Conservation (phyloP, 2,113 vertebrate species). For the Leucosticte australis region DNA sequence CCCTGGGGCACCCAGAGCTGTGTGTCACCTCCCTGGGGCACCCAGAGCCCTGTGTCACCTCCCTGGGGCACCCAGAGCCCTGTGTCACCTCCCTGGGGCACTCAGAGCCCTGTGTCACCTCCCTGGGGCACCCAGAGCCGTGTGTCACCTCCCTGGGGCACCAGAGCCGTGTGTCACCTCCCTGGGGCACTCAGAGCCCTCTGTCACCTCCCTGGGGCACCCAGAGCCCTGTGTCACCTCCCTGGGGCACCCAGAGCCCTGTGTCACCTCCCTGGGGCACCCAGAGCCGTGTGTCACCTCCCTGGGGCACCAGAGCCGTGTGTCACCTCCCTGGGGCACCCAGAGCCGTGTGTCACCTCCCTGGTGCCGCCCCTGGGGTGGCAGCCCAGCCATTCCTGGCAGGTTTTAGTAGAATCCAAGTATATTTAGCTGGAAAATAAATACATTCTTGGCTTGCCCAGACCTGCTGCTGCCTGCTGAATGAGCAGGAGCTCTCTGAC, state of each 20-base stretch:
- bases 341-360: not conserved
- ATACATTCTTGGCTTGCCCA: not conserved
- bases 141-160: fast-evolving
- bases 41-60: no score
- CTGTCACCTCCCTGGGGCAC: no score
- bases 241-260: no score
- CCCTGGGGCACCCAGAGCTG: no score
- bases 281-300: no score
- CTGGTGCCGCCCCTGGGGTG: fast-evolving
- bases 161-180: not conserved
- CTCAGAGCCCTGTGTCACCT: fast-evolving
- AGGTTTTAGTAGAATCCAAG: not conserved
- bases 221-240: no score
- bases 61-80: no score
- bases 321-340: fast-evolving
- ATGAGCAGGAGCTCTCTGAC: conserved; percentile 16
- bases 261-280: no score
- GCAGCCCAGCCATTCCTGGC: not conserved
- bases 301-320: fast-evolving
- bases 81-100: not conserved
- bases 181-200: no score
- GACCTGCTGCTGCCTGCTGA: not conserved
- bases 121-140: no score
- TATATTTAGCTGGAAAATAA: conserved; percentile 43
- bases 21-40: no score